Evolutionary conservation across 2,113 vertebrate species (phyloP).

Genomic region (Halichoeres trimaculatus): DNA sequence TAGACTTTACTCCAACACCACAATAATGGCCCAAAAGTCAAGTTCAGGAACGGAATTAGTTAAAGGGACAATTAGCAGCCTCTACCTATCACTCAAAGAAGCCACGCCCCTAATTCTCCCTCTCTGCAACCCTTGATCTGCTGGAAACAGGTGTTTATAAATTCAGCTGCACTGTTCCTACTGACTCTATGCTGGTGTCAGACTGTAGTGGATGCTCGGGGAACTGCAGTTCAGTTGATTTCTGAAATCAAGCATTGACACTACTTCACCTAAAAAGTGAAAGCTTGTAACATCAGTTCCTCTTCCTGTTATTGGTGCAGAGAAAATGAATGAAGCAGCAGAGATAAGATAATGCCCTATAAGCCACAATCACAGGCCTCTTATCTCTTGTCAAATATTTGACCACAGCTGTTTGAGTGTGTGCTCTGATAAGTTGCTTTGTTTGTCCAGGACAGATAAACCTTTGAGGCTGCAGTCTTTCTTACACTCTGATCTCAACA

Average conservation of each 20-base stretch:
- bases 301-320: constrained; percentile 1
- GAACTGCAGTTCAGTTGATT: no score
- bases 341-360: constrained; percentile 55
- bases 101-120: no score
- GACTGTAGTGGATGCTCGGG: no score
- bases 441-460: constrained; percentile 64
- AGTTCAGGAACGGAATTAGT: no score
- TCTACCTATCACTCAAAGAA: no score
- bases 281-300: constrained; percentile 4
- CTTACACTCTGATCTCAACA: constrained; percentile 12
- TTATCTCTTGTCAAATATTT: constrained; percentile 80
- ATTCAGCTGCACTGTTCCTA: no score
- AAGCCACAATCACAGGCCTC: constrained; percentile 52
- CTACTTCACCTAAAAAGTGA: not conserved
- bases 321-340: constrained; percentile 14
- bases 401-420: constrained; percentile 57
- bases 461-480: constrained; percentile 11
- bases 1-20: no score
- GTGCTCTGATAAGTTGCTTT: constrained; percentile 64
- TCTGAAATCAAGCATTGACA: constrained; percentile 16
- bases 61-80: no score
- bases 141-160: no score
- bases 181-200: no score
- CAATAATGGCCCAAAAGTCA: no score
- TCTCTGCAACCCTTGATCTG: no score